phyloP scores from a whole-genome alignment of 2,113 vertebrate species.

The Apaloderma vittatum region DNA sequence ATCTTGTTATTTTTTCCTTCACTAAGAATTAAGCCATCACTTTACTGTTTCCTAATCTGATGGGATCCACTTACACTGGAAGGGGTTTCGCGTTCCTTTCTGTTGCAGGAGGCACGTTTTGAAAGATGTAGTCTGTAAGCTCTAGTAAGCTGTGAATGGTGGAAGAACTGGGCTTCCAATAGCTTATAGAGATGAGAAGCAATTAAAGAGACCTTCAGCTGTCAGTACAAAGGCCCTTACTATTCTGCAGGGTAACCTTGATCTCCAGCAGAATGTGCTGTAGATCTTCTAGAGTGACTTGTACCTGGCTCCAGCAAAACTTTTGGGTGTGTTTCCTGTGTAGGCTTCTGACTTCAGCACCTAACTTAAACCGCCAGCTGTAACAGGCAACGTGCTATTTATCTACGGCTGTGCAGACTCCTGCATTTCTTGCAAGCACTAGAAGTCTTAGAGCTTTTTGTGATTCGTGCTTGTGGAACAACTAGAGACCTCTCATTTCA shows the following conservation, averaged over 20 bases:
- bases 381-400: neutral
- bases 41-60: neutral
- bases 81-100: neutral
- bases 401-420: rapidly evolving
- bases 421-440: neutral
- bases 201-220: neutral
- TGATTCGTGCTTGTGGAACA: neutral
- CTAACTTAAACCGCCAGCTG: neutral
- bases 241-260: neutral
- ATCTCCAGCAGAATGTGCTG: neutral
- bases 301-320: neutral
- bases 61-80: neutral
- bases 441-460: neutral
- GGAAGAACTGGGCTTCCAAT: neutral
- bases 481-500: rapidly evolving
- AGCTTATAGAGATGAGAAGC: neutral
- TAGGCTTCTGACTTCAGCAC: neutral
- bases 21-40: neutral
- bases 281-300: neutral
- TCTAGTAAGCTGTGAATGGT: neutral
- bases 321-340: neutral
- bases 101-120: neutral
- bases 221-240: neutral
- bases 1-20: neutral
- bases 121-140: neutral